phyloP scores from a whole-genome alignment of 2,113 vertebrate genomes.

The Silurus glanis region DNA sequence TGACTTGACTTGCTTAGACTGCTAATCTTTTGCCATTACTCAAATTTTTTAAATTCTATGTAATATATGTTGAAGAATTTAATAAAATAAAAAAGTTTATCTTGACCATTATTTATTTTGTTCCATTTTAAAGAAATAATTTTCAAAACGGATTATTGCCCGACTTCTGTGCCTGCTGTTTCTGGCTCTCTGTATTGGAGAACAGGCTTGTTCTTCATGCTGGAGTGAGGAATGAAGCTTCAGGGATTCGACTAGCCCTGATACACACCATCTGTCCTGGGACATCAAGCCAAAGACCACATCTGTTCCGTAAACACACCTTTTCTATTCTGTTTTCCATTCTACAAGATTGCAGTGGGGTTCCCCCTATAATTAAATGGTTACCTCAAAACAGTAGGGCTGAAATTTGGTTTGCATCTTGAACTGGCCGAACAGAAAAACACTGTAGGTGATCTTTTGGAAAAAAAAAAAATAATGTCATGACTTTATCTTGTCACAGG shows the following conservation, averaged over 20 bases:
- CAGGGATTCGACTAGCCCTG: constrained; percentile 21
- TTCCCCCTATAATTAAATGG: constrained; percentile 4
- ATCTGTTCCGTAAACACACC: constrained; percentile 32
- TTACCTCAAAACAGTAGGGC: background rate
- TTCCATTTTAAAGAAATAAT: background rate
- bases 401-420: constrained; percentile 7
- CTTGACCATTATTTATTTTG: background rate
- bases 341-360: background rate
- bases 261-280: constrained; percentile 49
- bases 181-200: constrained; percentile 29
- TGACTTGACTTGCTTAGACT: no score
- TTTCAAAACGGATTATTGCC: constrained; percentile 31
- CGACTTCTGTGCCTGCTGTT: constrained; percentile 22
- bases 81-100: background rate
- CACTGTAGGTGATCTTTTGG: background rate
- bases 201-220: constrained; percentile 30
- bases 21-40: constrained; percentile 4
- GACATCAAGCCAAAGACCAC: constrained; percentile 36
- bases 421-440: background rate
- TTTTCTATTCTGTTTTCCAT: constrained; percentile 21
- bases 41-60: background rate
- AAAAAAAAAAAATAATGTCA: background rate
- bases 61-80: background rate
- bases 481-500: background rate
- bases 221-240: constrained; percentile 21